Percentiles rank a stretch among this genome's conserved stretches.
Conservation (phyloP, 2,888 invertebrate species). For the Ennomos quercinarius region DNA sequence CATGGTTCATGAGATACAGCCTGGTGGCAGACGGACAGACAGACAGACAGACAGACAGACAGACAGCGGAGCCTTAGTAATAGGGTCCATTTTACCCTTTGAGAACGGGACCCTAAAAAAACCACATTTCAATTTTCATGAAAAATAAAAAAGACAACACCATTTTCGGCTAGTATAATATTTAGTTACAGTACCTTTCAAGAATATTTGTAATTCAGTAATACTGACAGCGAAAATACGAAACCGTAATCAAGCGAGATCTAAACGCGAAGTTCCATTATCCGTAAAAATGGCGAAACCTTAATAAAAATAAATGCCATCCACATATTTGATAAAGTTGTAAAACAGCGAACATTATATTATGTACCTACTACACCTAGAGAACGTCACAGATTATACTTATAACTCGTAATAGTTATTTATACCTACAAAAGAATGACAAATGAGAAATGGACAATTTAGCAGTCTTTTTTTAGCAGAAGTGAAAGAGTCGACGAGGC, state of each 20-base stretch:
- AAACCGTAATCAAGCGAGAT: slow-evolving; percentile 46
- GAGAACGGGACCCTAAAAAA: too few species aligned
- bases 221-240: slow-evolving; percentile 46
- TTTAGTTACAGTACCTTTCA: slow-evolving; percentile 43
- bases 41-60: too few species aligned
- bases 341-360: slow-evolving; percentile 4
- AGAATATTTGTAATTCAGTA: slow-evolving; percentile 38
- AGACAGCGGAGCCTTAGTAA: too few species aligned
- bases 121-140: too few species aligned
- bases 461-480: slow-evolving; percentile 51
- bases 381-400: slow-evolving; percentile 7
- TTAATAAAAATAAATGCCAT: slow-evolving; percentile 44
- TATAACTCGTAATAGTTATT: slow-evolving; percentile 27
- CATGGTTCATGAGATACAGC: too few species aligned
- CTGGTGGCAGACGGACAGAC: too few species aligned
- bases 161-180: slow-evolving; percentile 39
- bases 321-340: slow-evolving; percentile 29
- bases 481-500: slow-evolving; percentile 39
- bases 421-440: slow-evolving; percentile 50
- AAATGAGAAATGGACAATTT: slow-evolving; percentile 61
- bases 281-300: slow-evolving; percentile 44
- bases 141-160: slow-evolving; percentile 26
- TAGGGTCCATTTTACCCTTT: too few species aligned
- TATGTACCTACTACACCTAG: slow-evolving; percentile 2
- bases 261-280: slow-evolving; percentile 42